phyloP scores from a whole-genome alignment of 2,888 invertebrate species.

The Drosophila mimica region DNA sequence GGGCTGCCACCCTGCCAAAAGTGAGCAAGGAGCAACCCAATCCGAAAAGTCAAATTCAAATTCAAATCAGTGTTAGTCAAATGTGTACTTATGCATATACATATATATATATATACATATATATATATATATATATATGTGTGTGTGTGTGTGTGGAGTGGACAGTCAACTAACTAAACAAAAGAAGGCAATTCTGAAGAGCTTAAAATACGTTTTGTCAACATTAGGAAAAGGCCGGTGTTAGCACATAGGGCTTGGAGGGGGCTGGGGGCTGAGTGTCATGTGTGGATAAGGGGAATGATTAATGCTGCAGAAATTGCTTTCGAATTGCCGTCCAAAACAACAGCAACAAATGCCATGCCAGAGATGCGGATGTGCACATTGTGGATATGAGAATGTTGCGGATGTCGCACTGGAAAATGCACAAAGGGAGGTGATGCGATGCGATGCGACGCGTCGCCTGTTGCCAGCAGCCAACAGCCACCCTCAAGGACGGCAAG shows the following conservation, averaged over 20 bases:
- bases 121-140: constrained; percentile 1
- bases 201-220: constrained; percentile 83
- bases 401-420: constrained; percentile 54
- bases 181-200: constrained; percentile 72
- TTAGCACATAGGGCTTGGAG: not conserved
- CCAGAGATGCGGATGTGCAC: constrained; percentile 15
- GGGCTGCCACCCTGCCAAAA: constrained; percentile 20
- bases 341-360: constrained; percentile 31
- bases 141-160: constrained; percentile 19
- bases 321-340: constrained; percentile 71
- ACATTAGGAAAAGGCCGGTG: constrained; percentile 66
- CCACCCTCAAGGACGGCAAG: constrained; percentile 60
- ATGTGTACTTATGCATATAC: constrained; percentile 13
- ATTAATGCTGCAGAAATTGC: constrained; percentile 80
- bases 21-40: constrained; percentile 16
- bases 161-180: constrained; percentile 65
- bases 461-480: constrained; percentile 58
- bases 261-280: constrained; percentile 27
- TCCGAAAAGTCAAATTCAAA: constrained; percentile 51
- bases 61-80: constrained; percentile 52
- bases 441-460: constrained; percentile 32
- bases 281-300: constrained; percentile 60
- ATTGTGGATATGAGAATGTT: constrained; percentile 4
- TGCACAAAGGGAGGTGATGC: constrained; percentile 59
- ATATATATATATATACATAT: not conserved